A percentile compares a stretch with the other conserved stretches of the same genome.
phyloP scores from a whole-genome alignment of 2,797 vertebrate genomes.

The Silurus lanzhouensis region DNA sequence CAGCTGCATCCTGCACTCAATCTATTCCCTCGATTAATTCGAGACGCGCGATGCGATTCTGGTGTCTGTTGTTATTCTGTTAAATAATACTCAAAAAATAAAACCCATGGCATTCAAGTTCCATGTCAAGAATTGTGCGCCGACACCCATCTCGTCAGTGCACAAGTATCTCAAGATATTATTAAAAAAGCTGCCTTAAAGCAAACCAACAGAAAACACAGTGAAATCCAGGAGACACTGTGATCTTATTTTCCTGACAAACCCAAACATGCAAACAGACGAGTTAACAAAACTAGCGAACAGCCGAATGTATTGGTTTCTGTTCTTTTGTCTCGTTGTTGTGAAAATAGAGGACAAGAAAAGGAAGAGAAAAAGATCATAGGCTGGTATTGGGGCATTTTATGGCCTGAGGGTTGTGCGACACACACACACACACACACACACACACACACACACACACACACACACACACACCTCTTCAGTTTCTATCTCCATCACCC shows the following conservation, averaged over 20 bases:
- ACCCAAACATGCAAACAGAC: background rate
- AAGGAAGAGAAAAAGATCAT: background rate
- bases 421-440: constrained; percentile 18
- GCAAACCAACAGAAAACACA: background rate
- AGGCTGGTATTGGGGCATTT: constrained; percentile 20
- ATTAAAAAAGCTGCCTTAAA: background rate
- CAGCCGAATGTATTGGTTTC: background rate
- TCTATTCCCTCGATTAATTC: background rate
- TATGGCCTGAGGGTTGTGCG: constrained; percentile 8
- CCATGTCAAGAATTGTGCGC: no score
- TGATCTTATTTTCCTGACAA: background rate
- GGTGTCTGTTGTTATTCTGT: no score
- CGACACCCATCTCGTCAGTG: no score
- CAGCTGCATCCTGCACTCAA: background rate
- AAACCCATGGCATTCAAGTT: background rate
- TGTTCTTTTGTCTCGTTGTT: background rate
- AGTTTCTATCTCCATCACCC: constrained; percentile 23
- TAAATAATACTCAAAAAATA: background rate
- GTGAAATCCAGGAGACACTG: background rate
- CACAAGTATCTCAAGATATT: background rate
- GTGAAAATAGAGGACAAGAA: background rate
- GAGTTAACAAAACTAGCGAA: background rate
- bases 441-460: constrained; percentile 13
- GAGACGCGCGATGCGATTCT: background rate
- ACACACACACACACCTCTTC: constrained; percentile 10